These are phyloP conservation scores for Ochotona curzoniae DNA, from an alignment of 2,113 vertebrate genomes.

Conservation along the genomic window DNA sequence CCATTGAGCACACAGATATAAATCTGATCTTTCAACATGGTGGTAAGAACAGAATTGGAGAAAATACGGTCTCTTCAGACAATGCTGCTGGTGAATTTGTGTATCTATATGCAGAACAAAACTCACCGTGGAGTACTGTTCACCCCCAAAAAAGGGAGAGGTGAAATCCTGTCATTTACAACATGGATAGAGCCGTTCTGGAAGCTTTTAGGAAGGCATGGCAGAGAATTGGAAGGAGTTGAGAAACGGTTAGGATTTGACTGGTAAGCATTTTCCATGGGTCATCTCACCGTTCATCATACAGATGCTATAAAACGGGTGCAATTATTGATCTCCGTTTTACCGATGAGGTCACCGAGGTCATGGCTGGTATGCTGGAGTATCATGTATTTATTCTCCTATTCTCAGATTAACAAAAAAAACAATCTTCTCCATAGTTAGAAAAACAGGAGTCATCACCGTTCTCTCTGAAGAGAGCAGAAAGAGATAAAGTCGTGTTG, in stretches of 20 bases:
- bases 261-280: background rate
- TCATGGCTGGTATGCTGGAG: background rate
- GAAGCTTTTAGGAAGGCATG: background rate
- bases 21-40: too few species aligned
- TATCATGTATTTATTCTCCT: background rate
- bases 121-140: too few species aligned
- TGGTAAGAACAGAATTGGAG: too few species aligned
- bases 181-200: background rate
- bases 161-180: too few species aligned
- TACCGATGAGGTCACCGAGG: background rate
- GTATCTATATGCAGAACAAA: too few species aligned
- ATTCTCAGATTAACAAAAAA: slow-evolving; percentile 18
- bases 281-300: background rate
- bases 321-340: background rate
- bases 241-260: background rate
- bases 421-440: background rate
- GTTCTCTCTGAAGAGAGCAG: background rate
- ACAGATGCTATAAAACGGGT: background rate
- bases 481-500: background rate
- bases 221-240: background rate
- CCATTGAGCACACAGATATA: too few species aligned
- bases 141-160: too few species aligned
- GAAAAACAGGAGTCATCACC: background rate
- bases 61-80: too few species aligned
- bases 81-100: too few species aligned